These are phyloP conservation scores for Muscicapa adusta DNA, from an alignment of 2,113 vertebrate genomes.

Conservation along the genomic window DNA sequence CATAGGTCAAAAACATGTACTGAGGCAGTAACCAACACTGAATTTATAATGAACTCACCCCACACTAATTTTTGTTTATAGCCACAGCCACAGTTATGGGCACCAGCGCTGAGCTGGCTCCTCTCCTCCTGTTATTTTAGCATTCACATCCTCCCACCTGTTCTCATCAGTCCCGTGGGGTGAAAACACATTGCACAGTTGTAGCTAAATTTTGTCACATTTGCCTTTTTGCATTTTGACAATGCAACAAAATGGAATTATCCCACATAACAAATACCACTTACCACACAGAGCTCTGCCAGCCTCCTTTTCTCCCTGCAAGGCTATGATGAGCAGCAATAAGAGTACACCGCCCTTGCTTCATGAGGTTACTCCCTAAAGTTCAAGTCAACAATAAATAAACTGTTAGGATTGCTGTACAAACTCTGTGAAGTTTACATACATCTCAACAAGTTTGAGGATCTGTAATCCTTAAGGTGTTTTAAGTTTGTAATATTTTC, in stretches of 20 bases:
- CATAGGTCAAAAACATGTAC: not conserved
- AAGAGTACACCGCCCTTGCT: rapidly evolving
- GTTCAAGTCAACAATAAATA: not conserved
- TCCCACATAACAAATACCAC: not conserved
- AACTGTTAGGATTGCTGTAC: not conserved
- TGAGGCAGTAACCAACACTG: not conserved
- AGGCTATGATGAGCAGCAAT: not conserved
- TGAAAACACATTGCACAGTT: not conserved
- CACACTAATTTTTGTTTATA: not conserved
- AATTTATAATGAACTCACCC: not conserved
- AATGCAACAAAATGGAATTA: not conserved
- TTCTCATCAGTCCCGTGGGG: not conserved
- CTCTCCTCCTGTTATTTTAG: not conserved
- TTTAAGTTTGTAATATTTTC: not conserved
- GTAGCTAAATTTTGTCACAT: not conserved
- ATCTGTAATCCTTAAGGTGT: not conserved
- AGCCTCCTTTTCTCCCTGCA: not conserved
- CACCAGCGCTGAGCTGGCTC: not conserved
- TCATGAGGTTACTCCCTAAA: not conserved
- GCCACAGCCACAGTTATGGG: not conserved
- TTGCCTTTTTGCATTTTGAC: not conserved
- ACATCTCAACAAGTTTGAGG: not conserved
- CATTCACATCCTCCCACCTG: not conserved
- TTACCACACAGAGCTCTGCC: not conserved
- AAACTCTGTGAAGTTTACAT: not conserved